phyloP scores from a whole-genome alignment of 2,888 invertebrate genomes.

The Mamestra brassicae region DNA sequence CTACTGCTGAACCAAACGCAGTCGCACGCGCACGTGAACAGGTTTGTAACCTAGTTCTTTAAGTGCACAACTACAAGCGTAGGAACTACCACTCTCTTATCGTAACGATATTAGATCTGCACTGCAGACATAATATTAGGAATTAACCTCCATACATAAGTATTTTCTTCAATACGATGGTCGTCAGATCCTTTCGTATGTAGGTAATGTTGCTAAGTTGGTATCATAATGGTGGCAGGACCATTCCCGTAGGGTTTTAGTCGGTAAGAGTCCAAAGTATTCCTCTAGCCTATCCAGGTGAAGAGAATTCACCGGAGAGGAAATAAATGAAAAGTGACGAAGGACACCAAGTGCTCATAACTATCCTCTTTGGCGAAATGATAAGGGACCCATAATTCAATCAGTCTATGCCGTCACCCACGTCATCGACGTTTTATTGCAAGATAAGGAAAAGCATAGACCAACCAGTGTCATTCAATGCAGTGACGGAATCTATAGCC shows the following conservation, averaged over 20 bases:
- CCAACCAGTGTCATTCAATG: neutral
- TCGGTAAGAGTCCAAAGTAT: neutral
- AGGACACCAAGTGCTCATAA: neutral
- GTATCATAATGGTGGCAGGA: too few relatives aligned
- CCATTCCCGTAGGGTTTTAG: neutral
- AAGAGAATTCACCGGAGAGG: neutral
- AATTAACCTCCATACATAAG: too few relatives aligned
- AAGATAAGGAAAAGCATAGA: neutral
- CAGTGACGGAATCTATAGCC: neutral
- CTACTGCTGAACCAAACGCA: neutral
- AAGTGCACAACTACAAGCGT: too few relatives aligned
- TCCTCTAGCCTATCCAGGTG: neutral
- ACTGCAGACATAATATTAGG: too few relatives aligned
- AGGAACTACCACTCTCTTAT: neutral
- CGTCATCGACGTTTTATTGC: neutral
- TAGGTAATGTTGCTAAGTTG: too few relatives aligned
- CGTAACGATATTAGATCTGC: neutral
- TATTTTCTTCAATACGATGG: too few relatives aligned
- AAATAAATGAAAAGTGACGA: neutral
- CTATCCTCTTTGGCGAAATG: neutral
- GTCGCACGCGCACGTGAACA: slow-evolving; percentile 36
- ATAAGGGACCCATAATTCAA: neutral
- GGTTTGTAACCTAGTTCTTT: slow-evolving; percentile 21
- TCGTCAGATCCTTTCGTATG: too few relatives aligned
- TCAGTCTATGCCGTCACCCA: neutral